These are phyloP conservation scores for Chirona hameri DNA, from an alignment of 2,888 invertebrate genomes.

Conservation along the genomic window DNA sequence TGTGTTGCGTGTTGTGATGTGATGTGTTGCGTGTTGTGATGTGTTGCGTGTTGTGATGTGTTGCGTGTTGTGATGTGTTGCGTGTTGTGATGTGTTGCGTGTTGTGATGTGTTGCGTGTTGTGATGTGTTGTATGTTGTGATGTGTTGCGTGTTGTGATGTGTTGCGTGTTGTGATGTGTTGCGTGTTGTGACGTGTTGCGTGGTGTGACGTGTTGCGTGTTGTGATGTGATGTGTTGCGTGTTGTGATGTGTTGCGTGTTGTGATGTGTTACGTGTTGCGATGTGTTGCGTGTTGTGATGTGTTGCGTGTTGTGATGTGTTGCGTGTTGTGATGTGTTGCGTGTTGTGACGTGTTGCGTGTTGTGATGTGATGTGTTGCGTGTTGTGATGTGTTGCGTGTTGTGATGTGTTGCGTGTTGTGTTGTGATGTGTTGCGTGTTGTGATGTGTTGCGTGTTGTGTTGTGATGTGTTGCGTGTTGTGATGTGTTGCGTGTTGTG, in stretches of 20 bases:
- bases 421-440: background rate
- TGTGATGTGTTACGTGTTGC: background rate
- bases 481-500: too few species aligned
- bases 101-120: background rate
- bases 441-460: too few species aligned
- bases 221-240: background rate
- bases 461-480: background rate
- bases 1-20: too few species aligned
- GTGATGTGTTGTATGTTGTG: background rate
- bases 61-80: too few species aligned
- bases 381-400: background rate
- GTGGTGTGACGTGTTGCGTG: too few species aligned
- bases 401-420: background rate
- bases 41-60: background rate
- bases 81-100: background rate
- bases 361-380: too few species aligned
- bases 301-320: background rate
- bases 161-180: background rate
- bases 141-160: background rate
- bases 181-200: too few species aligned
- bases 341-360: too few species aligned
- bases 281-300: background rate
- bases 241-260: background rate
- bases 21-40: background rate
- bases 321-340: background rate